Evolutionary conservation across 2,113 vertebrate species (phyloP).

Genomic region (Thalassoma bifasciatum): DNA sequence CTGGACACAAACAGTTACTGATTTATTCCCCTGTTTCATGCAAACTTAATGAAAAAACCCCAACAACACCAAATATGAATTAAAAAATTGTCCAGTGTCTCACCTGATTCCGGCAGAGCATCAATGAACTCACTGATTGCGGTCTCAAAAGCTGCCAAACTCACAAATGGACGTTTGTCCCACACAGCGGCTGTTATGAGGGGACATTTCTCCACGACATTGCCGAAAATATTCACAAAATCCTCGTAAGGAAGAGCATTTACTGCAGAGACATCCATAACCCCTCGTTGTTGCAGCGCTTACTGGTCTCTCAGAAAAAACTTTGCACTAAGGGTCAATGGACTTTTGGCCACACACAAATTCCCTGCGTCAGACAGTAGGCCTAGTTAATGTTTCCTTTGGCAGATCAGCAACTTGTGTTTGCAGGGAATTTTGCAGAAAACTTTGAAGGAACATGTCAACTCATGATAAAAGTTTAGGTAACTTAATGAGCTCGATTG

Average conservation of each 20-base stretch:
- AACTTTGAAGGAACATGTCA: background rate
- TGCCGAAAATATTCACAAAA: slow-evolving; percentile 86
- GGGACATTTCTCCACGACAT: slow-evolving; percentile 86
- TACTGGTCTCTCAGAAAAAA: slow-evolving; percentile 42
- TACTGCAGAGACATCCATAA: slow-evolving; percentile 81
- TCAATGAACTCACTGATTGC: slow-evolving; percentile 84
- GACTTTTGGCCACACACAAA: slow-evolving; percentile 39
- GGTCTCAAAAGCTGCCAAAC: slow-evolving; percentile 73
- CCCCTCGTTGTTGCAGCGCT: background rate
- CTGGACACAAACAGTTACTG: slow-evolving; percentile 61
- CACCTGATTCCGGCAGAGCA: slow-evolving; percentile 83
- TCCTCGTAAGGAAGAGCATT: slow-evolving; percentile 85
- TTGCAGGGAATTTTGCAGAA: too few relatives aligned
- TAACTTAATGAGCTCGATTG: background rate
- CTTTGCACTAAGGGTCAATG: slow-evolving; percentile 44
- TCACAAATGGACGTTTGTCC: slow-evolving; percentile 82
- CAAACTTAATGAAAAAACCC: background rate
- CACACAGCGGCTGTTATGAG: slow-evolving; percentile 84
- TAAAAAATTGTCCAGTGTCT: slow-evolving; percentile 1
- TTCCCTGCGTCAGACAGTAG: background rate
- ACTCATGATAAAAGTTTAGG: background rate
- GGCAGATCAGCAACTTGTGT: background rate
- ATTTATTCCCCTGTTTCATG: background rate
- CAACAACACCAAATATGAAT: too few relatives aligned
- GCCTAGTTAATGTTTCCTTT: slow-evolving; percentile 51